phyloP scores from a whole-genome alignment of 2,113 vertebrate genomes.

The Ploceus nigricollis region DNA sequence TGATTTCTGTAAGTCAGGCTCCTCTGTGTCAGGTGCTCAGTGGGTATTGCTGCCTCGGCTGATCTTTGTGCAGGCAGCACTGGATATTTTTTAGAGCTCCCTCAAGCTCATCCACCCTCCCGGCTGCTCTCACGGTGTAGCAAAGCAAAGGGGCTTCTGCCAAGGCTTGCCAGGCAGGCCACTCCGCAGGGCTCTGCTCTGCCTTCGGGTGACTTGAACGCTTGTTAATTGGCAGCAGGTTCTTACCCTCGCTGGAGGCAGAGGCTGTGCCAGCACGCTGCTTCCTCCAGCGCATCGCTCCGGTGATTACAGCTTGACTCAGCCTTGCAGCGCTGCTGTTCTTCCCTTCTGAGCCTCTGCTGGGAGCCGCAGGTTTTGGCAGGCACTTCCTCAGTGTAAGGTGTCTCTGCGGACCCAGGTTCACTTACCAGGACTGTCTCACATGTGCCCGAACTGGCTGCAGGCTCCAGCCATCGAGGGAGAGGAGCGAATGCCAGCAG shows the following conservation, averaged over 20 bases:
- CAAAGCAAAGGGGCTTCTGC: background rate
- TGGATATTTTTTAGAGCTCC: background rate
- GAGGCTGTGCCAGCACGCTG: background rate
- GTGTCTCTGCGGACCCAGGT: background rate
- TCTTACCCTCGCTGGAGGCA: background rate
- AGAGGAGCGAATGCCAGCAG: background rate
- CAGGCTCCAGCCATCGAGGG: background rate
- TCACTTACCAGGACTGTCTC: background rate
- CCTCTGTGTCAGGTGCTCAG: background rate
- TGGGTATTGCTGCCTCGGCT: background rate
- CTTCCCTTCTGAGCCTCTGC: constrained; percentile 33
- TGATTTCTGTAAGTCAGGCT: background rate
- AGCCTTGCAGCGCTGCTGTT: constrained; percentile 16
- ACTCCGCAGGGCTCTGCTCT: background rate
- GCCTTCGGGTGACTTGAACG: background rate
- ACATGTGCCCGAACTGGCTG: background rate
- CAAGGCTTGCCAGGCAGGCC: background rate
- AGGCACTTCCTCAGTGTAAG: background rate
- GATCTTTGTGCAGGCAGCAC: background rate
- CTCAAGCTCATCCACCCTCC: background rate
- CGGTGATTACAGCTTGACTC: constrained; percentile 34
- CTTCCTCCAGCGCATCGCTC: background rate
- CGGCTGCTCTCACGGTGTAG: background rate
- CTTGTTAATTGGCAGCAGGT: background rate
- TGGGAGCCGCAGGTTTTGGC: constrained; percentile 37